Evolutionary conservation across 92 coral and sea anemone species (phyloP).

Genomic region (Paragorgia papillata): DNA sequence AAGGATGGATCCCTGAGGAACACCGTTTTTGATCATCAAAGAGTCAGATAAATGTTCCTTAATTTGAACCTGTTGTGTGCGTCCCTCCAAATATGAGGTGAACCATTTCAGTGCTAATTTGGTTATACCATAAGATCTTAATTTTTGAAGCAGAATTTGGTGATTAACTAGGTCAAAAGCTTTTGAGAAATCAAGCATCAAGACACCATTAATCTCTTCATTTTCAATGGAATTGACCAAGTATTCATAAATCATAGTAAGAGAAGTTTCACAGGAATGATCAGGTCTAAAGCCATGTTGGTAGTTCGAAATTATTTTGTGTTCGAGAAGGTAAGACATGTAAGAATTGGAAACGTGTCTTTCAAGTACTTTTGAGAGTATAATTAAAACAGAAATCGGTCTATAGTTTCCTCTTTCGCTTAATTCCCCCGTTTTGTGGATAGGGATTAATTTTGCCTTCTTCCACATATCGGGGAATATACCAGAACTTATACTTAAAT

Average conservation of each 20-base stretch:
- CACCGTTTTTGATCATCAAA: no score
- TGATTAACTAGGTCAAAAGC: constrained; percentile 18
- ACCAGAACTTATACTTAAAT: not conserved
- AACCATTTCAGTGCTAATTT: not conserved
- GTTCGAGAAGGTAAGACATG: not conserved
- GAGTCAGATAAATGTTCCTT: not conserved
- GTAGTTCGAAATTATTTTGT: not conserved
- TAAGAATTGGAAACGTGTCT: not conserved
- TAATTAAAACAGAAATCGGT: constrained; percentile 2
- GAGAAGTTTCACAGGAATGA: constrained; percentile 9
- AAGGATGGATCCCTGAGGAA: not conserved
- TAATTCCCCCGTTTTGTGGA: not conserved
- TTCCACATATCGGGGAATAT: constrained; percentile 1
- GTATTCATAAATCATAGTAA: constrained; percentile 5
- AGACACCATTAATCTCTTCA: not conserved
- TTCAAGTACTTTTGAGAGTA: not conserved
- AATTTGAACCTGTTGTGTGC: constrained; percentile 9
- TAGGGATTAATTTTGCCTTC: not conserved
- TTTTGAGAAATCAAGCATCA: constrained; percentile 3
- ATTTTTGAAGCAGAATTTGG: not conserved
- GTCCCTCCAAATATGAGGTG: not conserved
- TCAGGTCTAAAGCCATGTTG: constrained; percentile 9
- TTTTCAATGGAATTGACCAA: not conserved
- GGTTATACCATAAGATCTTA: not conserved
- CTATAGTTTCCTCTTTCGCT: not conserved